Evolutionary conservation across 2,888 invertebrate genomes (phyloP).

Genomic region (Hypselothyrea guttata): DNA sequence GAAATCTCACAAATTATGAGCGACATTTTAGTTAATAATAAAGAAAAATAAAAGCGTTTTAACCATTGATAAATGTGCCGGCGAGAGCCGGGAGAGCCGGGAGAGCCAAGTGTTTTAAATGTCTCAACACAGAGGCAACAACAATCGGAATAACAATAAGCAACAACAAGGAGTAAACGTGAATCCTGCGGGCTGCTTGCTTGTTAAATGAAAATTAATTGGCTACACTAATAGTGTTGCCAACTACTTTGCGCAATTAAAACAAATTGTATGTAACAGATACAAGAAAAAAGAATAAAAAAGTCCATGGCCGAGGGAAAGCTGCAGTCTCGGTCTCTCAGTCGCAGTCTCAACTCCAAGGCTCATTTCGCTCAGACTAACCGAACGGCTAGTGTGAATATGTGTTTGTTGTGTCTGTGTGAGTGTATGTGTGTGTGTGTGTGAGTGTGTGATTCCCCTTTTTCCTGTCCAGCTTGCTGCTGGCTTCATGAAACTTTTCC

Average conservation of each 20-base stretch:
- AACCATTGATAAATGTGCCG: slow-evolving; percentile 59
- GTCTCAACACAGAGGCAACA: slow-evolving; percentile 40
- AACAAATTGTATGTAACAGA: slow-evolving; percentile 76
- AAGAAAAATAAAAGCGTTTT: slow-evolving; percentile 37
- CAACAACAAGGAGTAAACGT: slow-evolving; percentile 16
- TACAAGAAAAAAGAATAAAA: slow-evolving; percentile 41
- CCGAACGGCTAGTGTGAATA: slow-evolving; percentile 26
- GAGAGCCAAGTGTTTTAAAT: slow-evolving; percentile 49
- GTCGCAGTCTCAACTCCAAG: slow-evolving; percentile 24
- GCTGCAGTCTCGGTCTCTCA: slow-evolving; percentile 16
- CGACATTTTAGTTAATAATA: slow-evolving; percentile 33
- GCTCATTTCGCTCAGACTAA: slow-evolving; percentile 31
- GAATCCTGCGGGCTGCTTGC: slow-evolving; percentile 59
- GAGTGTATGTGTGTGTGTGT: slow-evolving; percentile 1
- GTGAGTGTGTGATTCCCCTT: neutral
- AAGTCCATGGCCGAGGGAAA: slow-evolving; percentile 5
- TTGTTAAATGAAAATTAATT: slow-evolving; percentile 76
- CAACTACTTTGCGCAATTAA: slow-evolving; percentile 77
- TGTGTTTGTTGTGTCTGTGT: neutral
- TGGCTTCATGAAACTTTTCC: slow-evolving; percentile 65
- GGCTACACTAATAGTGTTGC: slow-evolving; percentile 65
- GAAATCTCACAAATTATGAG: slow-evolving; percentile 18
- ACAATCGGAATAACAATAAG: slow-evolving; percentile 15
- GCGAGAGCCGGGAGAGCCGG: slow-evolving; percentile 1
- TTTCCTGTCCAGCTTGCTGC: slow-evolving; percentile 23